A percentile compares a stretch with the other conserved stretches of the same genome.
Evolutionary conservation across 2,113 vertebrate species (phyloP).

Genomic region (Rhagologus leucostigma): DNA sequence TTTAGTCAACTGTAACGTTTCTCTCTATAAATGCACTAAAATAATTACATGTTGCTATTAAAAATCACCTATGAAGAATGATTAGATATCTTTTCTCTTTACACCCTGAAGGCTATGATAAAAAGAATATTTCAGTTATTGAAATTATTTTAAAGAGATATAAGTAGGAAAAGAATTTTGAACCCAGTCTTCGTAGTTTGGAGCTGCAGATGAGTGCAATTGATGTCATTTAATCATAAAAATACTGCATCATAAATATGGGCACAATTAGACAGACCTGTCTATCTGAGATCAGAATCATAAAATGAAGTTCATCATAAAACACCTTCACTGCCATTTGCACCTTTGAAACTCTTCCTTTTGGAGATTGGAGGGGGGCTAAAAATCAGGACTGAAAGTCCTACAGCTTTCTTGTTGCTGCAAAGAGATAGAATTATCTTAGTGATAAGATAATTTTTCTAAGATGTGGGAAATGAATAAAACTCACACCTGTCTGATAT

Average conservation of each 20-base stretch:
- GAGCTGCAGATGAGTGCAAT: not conserved
- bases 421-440: not conserved
- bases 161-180: not conserved
- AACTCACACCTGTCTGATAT: not conserved
- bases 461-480: not conserved
- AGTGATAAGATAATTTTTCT: not conserved
- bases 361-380: not conserved
- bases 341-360: not conserved
- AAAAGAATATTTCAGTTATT: not conserved
- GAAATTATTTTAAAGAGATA: not conserved
- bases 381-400: not conserved
- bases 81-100: not conserved
- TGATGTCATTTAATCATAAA: not conserved
- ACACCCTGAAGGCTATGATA: not conserved
- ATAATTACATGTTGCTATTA: not conserved
- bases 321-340: not conserved
- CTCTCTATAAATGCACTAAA: not conserved
- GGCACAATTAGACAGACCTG: not conserved
- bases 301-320: not conserved
- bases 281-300: not conserved
- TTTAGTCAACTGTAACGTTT: not conserved
- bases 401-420: not conserved
- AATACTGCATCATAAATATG: not conserved
- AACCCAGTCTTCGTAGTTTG: not conserved
- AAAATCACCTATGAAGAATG: not conserved